phyloP scores from a whole-genome alignment of 2,797 vertebrate species.

The Orestias chungarensis region DNA sequence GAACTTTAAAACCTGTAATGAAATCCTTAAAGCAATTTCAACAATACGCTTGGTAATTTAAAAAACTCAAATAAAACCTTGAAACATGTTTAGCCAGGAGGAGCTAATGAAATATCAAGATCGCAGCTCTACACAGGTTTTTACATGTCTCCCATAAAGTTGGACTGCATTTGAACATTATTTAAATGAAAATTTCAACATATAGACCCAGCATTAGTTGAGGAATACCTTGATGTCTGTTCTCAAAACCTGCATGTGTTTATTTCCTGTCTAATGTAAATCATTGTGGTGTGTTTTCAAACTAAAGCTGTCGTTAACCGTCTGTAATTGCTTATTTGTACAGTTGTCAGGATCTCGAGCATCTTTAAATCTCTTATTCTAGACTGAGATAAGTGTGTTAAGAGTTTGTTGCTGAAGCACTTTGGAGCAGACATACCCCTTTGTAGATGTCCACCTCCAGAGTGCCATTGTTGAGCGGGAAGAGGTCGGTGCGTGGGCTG shows the following conservation, averaged over 20 bases:
- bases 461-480: constrained; percentile 83
- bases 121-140: background rate
- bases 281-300: background rate
- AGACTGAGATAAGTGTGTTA: no score
- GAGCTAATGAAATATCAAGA: background rate
- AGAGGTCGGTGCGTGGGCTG: constrained; percentile 79
- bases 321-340: background rate
- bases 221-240: background rate
- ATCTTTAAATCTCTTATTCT: no score
- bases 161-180: background rate
- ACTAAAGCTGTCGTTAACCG: background rate
- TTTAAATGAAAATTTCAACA: background rate
- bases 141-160: background rate
- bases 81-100: background rate
- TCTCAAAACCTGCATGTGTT: background rate
- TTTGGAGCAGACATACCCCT: constrained; percentile 81
- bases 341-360: background rate
- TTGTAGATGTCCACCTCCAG: constrained; percentile 95
- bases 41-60: no score
- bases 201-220: background rate
- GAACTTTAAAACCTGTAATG: background rate
- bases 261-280: background rate
- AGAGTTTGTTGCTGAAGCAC: background rate
- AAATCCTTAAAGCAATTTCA: background rate
- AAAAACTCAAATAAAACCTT: background rate